Conservation (phyloP, 2,113 vertebrate genomes). For the Isurus oxyrinchus region DNA sequence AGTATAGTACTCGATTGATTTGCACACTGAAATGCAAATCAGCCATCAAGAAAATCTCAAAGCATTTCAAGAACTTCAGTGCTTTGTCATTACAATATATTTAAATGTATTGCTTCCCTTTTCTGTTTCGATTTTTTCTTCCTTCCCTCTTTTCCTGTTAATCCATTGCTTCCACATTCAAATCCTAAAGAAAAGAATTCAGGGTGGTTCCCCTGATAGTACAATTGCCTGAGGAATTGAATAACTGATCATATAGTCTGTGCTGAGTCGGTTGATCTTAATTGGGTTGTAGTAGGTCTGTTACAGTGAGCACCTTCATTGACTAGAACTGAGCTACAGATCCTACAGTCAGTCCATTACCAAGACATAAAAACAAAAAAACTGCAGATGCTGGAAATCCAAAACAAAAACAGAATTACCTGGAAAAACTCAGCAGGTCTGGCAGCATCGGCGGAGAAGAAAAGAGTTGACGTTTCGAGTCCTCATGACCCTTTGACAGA, state of each 20-base stretch:
- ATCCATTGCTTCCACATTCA: neutral
- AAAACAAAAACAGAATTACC: too few relatives aligned
- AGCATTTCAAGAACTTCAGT: conserved; percentile 2
- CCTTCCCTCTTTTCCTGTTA: neutral
- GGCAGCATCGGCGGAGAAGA: too few relatives aligned
- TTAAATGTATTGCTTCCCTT: neutral
- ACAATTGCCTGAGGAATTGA: neutral
- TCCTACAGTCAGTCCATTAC: neutral
- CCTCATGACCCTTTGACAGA: too few relatives aligned
- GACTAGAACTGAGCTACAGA: neutral
- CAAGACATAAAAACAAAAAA: too few relatives aligned
- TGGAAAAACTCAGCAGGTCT: too few relatives aligned
- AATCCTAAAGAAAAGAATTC: neutral
- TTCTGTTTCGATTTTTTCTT: neutral
- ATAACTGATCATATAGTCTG: neutral
- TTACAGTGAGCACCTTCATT: neutral
- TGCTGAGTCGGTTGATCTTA: neutral
- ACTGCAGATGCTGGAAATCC: too few relatives aligned
- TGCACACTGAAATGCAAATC: neutral
- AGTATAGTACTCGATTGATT: neutral
- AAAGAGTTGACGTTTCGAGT: too few relatives aligned
- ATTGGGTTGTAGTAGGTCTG: neutral
- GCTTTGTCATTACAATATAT: neutral
- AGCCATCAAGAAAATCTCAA: neutral
- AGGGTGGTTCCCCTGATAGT: neutral